Percentiles rank a stretch among this genome's conserved stretches.
These are phyloP conservation scores for Drosophila sturtevanti DNA, from an alignment of 1,140 invertebrate genomes.

Conservation along the genomic window DNA sequence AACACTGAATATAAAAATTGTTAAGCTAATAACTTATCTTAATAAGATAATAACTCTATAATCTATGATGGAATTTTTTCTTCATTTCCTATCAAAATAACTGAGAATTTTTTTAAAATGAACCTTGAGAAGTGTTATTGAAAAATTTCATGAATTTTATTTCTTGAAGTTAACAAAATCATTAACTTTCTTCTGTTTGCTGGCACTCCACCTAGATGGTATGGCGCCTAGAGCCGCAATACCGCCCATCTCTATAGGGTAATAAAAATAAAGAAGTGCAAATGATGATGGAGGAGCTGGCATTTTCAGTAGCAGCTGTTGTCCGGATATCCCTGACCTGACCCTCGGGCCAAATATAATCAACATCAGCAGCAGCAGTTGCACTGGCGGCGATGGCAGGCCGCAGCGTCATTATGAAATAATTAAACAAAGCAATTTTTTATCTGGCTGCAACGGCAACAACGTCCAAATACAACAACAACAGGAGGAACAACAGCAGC, in stretches of 20 bases:
- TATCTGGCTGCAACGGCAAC: conserved; percentile 45
- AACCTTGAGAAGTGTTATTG: not conserved
- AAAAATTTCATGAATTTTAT: not conserved
- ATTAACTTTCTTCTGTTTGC: not conserved
- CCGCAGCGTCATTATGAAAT: conserved; percentile 79
- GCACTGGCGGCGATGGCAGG: conserved; percentile 34
- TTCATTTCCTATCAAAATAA: not conserved
- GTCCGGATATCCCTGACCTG: conserved; percentile 71
- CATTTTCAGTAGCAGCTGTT: conserved; percentile 42
- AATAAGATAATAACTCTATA: no score
- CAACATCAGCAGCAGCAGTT: conserved; percentile 44
- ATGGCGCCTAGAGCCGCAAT: not conserved
- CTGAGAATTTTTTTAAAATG: not conserved
- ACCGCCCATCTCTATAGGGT: conserved; percentile 27
- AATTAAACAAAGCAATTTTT: conserved; percentile 80
- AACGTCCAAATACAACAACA: not conserved
- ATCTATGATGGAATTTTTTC: not conserved
- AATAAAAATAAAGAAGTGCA: conserved; percentile 61
- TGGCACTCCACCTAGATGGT: conserved; percentile 3
- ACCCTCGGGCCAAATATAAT: conserved; percentile 77
- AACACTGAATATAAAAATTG: no score
- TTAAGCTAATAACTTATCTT: no score
- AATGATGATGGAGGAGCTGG: conserved; percentile 45
- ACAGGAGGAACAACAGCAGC: not conserved
- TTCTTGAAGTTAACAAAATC: conserved; percentile 1